Evolutionary conservation across 2,113 vertebrate genomes (phyloP).

Genomic region (Panthera leo): DNA sequence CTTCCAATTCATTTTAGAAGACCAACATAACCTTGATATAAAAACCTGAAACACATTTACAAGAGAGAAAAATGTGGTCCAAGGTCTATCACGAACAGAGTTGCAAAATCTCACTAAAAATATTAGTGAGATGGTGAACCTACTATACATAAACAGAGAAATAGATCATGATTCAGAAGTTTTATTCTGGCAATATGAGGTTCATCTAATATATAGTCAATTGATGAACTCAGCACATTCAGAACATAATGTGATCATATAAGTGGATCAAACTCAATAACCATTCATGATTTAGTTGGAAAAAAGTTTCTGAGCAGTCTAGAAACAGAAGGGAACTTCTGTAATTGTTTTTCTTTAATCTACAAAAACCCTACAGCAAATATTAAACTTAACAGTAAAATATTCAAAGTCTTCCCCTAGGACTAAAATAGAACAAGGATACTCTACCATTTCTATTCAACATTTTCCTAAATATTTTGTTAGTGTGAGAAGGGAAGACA

Average conservation of each 20-base stretch:
- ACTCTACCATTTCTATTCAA: neutral
- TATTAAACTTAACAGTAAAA: neutral
- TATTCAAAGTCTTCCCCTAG: neutral
- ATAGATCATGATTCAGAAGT: neutral
- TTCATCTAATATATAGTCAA: neutral
- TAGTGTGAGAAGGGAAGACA: neutral
- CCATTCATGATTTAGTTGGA: neutral
- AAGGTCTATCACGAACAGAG: neutral
- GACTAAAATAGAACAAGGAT: neutral
- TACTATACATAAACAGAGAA: neutral
- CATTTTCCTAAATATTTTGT: neutral
- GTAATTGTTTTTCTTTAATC: neutral
- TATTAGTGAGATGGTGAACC: neutral
- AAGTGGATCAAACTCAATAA: neutral
- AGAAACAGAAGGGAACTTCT: neutral
- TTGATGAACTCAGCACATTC: neutral
- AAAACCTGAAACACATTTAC: slow-evolving; percentile 41
- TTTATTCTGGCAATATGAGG: neutral
- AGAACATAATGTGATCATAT: neutral
- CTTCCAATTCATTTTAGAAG: slow-evolving; percentile 30
- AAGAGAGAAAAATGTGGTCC: neutral
- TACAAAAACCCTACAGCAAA: neutral
- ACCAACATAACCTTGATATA: slow-evolving; percentile 25
- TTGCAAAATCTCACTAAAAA: slow-evolving; percentile 14
- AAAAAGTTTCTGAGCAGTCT: neutral